Evolutionary conservation across 2,797 vertebrate genomes (phyloP), one percentile per base, ranked within the genome.

Genomic region (Eleutherodactylus coqui): DNA sequence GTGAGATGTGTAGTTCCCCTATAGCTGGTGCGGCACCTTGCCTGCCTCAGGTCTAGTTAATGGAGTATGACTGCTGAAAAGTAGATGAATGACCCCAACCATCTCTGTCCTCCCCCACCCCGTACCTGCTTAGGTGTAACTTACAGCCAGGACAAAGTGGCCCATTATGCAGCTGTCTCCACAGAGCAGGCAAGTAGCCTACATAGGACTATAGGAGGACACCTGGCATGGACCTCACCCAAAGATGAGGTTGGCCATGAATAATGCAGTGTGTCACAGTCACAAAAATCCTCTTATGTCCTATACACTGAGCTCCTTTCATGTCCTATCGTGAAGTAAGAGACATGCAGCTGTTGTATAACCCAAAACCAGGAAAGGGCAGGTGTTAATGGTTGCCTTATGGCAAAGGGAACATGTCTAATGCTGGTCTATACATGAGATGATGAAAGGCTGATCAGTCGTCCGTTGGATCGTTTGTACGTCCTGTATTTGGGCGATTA

Each of bases 101-200:
- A 38, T 60, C 70, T n/a, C 7, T 75, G 41, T 14, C 32, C 47
- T 64, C 29, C 60, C 72, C 69, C 49, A 55, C 43, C 29, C 85
- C 34, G 10, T 21, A 60, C 32, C n/a, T 75, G 41, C 60, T 83
- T 75, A 79, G 76, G 86, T 87, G 76, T 87, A 82, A 32, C 81
- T 87, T 84, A 79, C 81, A n/a, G 53, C 51, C 27, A 58, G 45
- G 79, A 86, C 72, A 82, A 82, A 82, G 79, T 82, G 51, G 2
- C 53, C 82, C 38, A 81, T 87, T 87, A 73, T 80, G 36, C 76
- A 87, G 81, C 82, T 84, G 86, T 84, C 76, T 84, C 21, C 43
- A 41, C n/a, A n/a, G 14, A 75, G 43, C 76, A 84, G 82, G 60
- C 43, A 67, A 70, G 36, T 21, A 55, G 77, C 86, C 84, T 36